Conservation (phyloP, 2,797 vertebrate species). For the Anisognathus igniventris region DNA sequence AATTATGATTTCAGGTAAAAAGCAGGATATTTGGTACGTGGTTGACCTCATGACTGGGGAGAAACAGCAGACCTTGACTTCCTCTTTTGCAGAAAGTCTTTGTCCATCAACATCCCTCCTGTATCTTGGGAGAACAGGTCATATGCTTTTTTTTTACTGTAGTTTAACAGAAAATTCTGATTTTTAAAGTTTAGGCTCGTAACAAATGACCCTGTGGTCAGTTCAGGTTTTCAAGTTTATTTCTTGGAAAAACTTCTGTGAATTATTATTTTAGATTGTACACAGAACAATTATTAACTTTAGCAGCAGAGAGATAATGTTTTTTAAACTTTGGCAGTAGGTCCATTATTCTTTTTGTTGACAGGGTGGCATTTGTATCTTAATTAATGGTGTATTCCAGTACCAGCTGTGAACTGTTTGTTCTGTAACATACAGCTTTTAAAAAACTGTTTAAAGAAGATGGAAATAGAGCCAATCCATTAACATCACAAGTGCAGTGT, state of each 20-base stretch:
- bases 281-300: neutral
- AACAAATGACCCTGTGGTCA: neutral
- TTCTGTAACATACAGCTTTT: neutral
- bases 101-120: conserved; percentile 93
- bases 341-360: neutral
- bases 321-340: neutral
- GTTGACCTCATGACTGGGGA: conserved; percentile 94
- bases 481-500: neutral
- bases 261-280: neutral
- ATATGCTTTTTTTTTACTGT: neutral
- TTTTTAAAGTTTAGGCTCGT: neutral
- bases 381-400: neutral
- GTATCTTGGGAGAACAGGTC: conserved; percentile 92
- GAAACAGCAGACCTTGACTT: conserved; percentile 96
- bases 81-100: conserved; percentile 91
- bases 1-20: conserved; percentile 84
- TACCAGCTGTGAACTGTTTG: neutral
- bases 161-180: neutral
- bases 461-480: neutral
- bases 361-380: neutral
- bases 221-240: neutral
- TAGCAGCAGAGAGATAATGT: neutral
- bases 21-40: conserved; percentile 97
- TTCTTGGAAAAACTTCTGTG: neutral
- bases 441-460: neutral